A percentile compares a stretch with the other conserved stretches of the same genome.
Conservation (phyloP, 1,140 invertebrate species). For the Drosophila ambigua region DNA sequence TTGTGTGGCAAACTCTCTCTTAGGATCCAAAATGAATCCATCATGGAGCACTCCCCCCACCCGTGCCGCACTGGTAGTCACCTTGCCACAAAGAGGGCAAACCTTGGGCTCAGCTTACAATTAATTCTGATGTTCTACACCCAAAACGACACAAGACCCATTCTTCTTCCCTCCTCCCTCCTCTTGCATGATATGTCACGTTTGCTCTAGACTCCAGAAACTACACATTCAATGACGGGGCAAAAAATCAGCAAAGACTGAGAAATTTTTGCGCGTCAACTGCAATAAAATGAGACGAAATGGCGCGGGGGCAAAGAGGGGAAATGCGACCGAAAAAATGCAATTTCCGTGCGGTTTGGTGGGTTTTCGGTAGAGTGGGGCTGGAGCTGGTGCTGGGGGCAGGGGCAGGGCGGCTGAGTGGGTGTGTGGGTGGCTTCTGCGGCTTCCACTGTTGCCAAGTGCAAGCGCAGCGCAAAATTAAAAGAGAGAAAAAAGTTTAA, state of each 20-base stretch:
- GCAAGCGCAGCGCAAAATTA: slow-evolving; percentile 54
- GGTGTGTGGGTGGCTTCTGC: slow-evolving; percentile 13
- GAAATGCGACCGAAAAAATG: slow-evolving; percentile 57
- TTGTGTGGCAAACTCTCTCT: too few relatives aligned
- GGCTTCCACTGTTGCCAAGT: slow-evolving; percentile 63
- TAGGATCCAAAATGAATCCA: not conserved
- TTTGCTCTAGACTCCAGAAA: slow-evolving; percentile 59
- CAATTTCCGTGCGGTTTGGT: slow-evolving; percentile 53
- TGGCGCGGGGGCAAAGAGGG: slow-evolving; percentile 48
- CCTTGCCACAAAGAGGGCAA: slow-evolving; percentile 29
- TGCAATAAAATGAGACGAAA: slow-evolving; percentile 73
- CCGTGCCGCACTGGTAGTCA: not conserved
- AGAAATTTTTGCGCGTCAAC: slow-evolving; percentile 58
- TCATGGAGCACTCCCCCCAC: too few relatives aligned
- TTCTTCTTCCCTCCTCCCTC: not conserved
- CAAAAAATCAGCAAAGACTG: slow-evolving; percentile 34
- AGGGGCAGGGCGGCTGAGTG: slow-evolving; percentile 13
- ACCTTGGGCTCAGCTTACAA: slow-evolving; percentile 52
- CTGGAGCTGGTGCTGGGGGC: not conserved
- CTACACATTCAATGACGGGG: slow-evolving; percentile 63
- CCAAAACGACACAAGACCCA: slow-evolving; percentile 15
- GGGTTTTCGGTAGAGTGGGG: slow-evolving; percentile 23
- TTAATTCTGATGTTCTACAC: slow-evolving; percentile 63
- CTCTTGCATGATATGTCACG: slow-evolving; percentile 63
- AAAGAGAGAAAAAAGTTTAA: slow-evolving; percentile 6